phyloP scores from a whole-genome alignment of 2,888 invertebrate species.

The Orthosia cruda region DNA sequence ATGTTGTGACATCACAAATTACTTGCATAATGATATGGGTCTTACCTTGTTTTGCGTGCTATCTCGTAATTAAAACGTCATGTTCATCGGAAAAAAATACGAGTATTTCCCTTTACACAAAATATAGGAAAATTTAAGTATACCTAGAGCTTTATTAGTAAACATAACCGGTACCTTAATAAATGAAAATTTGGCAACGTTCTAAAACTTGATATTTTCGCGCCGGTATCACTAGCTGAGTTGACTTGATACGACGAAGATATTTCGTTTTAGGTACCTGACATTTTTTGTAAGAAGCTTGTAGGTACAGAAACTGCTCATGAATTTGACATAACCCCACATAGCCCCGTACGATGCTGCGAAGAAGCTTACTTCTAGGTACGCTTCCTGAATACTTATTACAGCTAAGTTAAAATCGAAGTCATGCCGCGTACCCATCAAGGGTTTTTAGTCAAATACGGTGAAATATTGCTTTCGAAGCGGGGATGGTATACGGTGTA shows the following conservation, averaged over 20 bases:
- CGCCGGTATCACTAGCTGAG: constrained; percentile 48
- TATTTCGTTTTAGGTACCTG: constrained; percentile 69
- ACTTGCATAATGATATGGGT: constrained; percentile 24
- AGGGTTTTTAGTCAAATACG: constrained; percentile 69
- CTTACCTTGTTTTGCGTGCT: background rate
- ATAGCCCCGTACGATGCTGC: constrained; percentile 68
- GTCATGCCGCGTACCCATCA: constrained; percentile 62
- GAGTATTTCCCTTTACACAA: background rate
- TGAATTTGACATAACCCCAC: constrained; percentile 78
- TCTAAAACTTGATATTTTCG: constrained; percentile 61
- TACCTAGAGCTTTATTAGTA: constrained; percentile 12
- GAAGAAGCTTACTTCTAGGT: constrained; percentile 72
- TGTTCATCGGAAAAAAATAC: background rate
- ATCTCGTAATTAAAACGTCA: background rate
- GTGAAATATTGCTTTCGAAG: constrained; percentile 66
- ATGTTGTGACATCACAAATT: constrained; percentile 35
- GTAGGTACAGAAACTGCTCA: constrained; percentile 70
- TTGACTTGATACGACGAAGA: constrained; percentile 64
- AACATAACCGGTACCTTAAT: constrained; percentile 20
- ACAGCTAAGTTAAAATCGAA: constrained; percentile 70
- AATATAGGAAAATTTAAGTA: background rate
- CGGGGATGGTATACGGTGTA: constrained; percentile 57
- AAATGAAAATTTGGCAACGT: constrained; percentile 65
- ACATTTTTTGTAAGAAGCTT: constrained; percentile 71
- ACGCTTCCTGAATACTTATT: constrained; percentile 73